Conservation (phyloP, 2,888 invertebrate species). For the Poecilus cupreus region DNA sequence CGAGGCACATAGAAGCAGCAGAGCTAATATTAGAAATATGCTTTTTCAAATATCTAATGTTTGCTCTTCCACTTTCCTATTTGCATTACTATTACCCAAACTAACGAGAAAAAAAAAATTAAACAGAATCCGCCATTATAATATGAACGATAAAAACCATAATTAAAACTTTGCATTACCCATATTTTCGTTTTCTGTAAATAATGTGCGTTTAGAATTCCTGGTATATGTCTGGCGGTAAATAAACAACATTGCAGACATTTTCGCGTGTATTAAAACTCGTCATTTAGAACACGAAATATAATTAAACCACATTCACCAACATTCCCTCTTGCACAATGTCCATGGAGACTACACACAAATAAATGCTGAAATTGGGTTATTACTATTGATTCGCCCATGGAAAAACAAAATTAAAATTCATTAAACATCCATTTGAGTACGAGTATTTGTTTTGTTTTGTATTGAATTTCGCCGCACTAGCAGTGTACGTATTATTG, state of each 20-base stretch:
- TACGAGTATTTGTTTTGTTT: neutral
- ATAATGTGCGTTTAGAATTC: neutral
- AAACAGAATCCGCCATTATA: too few species aligned
- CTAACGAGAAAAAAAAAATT: too few species aligned
- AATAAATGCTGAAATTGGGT: constrained; percentile 19
- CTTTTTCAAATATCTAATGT: too few species aligned
- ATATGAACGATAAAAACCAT: too few species aligned
- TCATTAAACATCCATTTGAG: neutral
- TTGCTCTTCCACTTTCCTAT: neutral
- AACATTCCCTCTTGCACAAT: constrained; percentile 14
- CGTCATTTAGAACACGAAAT: constrained; percentile 25
- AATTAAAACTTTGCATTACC: neutral
- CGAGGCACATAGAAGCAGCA: neutral
- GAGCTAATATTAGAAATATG: too few species aligned
- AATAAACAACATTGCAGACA: constrained; percentile 26
- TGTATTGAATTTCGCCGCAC: neutral
- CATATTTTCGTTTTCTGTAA: neutral
- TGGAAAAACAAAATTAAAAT: neutral
- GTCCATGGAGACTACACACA: constrained; percentile 12
- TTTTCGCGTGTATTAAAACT: constrained; percentile 19
- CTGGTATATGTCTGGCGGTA: neutral
- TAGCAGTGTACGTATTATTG: neutral
- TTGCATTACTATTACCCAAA: too few species aligned
- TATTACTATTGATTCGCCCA: constrained; percentile 24
- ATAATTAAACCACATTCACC: constrained; percentile 26